Evolutionary conservation across 2,113 vertebrate species (phyloP).

Genomic region (Cryptomyrus ogoouensis): DNA sequence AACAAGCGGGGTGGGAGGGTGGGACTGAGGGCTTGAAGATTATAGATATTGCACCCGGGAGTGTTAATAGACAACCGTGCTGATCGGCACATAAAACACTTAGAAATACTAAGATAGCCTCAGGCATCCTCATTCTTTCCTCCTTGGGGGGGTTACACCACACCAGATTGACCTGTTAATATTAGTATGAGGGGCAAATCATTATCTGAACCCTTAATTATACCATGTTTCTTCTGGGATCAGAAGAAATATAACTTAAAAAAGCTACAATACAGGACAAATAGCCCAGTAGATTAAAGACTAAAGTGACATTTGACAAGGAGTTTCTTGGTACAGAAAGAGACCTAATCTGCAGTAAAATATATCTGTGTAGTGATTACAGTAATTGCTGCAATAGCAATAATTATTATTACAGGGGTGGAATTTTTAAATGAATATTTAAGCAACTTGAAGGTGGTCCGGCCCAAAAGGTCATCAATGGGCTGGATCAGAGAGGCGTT

Average conservation of each 20-base stretch:
- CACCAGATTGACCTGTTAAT: neutral
- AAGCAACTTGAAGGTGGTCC: neutral
- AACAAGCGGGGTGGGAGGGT: neutral
- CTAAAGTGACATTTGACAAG: neutral
- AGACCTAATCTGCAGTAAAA: neutral
- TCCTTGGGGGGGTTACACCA: neutral
- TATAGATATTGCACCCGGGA: neutral
- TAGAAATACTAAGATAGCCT: neutral
- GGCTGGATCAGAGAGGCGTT: neutral
- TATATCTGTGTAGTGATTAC: neutral
- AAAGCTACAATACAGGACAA: neutral
- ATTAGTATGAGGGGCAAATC: neutral
- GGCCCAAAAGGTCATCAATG: neutral
- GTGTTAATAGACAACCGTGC: neutral
- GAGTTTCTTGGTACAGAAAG: neutral
- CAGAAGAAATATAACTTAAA: neutral
- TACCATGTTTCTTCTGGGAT: neutral
- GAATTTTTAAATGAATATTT: neutral
- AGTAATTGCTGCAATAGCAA: neutral
- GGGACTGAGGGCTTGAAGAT: neutral
- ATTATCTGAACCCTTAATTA: conserved; percentile 5
- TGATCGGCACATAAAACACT: neutral
- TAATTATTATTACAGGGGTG: neutral
- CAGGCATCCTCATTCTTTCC: neutral
- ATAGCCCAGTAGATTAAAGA: neutral